Conservation (phyloP, 2,797 vertebrate genomes). For the Aulostomus chinensis region DNA sequence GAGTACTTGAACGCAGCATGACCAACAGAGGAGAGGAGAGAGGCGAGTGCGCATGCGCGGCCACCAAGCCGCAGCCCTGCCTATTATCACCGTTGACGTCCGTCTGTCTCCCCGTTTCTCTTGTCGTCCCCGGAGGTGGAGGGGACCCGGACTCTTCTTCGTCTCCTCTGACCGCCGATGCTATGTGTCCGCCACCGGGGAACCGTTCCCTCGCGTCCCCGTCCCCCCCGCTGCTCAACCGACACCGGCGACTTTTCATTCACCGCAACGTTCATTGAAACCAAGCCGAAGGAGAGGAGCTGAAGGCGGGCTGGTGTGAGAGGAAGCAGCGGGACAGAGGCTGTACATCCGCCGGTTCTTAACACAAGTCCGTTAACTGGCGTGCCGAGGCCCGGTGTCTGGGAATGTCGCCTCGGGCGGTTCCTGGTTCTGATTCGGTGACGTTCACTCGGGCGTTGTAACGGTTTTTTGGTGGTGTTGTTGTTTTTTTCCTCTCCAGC, state of each 20-base stretch:
- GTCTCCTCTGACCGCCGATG: background rate
- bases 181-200: background rate
- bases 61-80: constrained; percentile 52
- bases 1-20: constrained; percentile 31
- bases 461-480: constrained; percentile 3
- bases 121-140: constrained; percentile 51
- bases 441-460: too few relatives aligned
- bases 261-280: background rate
- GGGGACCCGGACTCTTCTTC: background rate
- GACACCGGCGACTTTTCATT: constrained; percentile 3
- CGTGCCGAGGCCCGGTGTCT: background rate
- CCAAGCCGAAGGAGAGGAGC: constrained; percentile 19
- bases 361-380: too few relatives aligned
- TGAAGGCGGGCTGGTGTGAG: constrained; percentile 28
- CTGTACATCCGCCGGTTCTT: constrained; percentile 50
- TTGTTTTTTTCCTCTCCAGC: too few relatives aligned
- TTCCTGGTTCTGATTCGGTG: constrained; percentile 1
- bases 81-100: constrained; percentile 52
- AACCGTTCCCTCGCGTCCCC: background rate
- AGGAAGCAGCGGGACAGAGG: constrained; percentile 16
- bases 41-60: constrained; percentile 26
- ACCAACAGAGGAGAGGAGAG: constrained; percentile 1
- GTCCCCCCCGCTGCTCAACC: background rate
- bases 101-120: constrained; percentile 48
- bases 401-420: background rate